These are phyloP conservation scores for Drosophila sturtevanti DNA, from an alignment of 1,140 invertebrate species.

Conservation along the genomic window DNA sequence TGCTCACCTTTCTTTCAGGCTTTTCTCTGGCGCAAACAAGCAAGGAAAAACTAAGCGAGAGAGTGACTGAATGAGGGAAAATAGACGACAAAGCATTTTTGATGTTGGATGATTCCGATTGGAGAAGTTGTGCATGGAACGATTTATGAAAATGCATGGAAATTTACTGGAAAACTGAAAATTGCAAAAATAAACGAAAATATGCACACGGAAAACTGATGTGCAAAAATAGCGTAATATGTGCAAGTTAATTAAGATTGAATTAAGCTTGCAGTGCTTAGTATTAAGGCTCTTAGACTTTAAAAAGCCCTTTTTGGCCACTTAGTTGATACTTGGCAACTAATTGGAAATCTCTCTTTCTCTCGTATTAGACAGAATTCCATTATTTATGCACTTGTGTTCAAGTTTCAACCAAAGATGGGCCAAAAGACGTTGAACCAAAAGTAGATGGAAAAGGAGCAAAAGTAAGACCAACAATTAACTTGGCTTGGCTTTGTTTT, in stretches of 20 bases:
- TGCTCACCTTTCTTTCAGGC: slow-evolving; percentile 49
- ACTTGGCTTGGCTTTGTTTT: slow-evolving; percentile 53
- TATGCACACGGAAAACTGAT: neutral
- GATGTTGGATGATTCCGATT: neutral
- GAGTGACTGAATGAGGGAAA: neutral
- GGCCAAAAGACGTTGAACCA: neutral
- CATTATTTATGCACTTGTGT: slow-evolving; percentile 70
- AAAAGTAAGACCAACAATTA: slow-evolving; percentile 59
- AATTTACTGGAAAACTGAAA: neutral
- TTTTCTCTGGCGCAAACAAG: slow-evolving; percentile 34
- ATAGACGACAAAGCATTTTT: slow-evolving; percentile 9
- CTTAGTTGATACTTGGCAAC: slow-evolving; percentile 55
- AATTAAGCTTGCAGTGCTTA: slow-evolving; percentile 2
- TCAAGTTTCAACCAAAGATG: slow-evolving; percentile 8
- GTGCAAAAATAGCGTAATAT: neutral
- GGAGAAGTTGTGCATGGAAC: neutral
- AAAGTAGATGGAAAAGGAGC: slow-evolving; percentile 9
- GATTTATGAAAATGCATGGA: slow-evolving; percentile 6
- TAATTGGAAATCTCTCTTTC: slow-evolving; percentile 43
- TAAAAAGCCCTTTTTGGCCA: slow-evolving; percentile 27
- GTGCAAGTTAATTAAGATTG: slow-evolving; percentile 6
- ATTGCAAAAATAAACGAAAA: neutral
- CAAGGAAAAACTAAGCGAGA: slow-evolving; percentile 6
- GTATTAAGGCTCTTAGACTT: slow-evolving; percentile 4
- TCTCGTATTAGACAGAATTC: slow-evolving; percentile 57